Evolutionary conservation across 2,113 vertebrate genomes (phyloP).

Genomic region (Patagioenas fasciata): DNA sequence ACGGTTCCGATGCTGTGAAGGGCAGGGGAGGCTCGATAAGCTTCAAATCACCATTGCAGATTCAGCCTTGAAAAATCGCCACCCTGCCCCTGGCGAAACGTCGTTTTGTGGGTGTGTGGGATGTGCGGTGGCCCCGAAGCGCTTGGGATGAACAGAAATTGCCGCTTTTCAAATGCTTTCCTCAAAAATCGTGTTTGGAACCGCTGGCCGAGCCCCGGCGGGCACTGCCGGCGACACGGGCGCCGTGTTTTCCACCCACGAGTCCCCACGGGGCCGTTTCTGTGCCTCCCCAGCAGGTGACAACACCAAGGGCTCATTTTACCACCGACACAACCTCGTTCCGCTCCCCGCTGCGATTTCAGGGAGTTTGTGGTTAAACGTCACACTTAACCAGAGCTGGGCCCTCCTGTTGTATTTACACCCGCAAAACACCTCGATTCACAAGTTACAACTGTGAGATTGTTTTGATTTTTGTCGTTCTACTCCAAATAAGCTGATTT

Average conservation of each 20-base stretch:
- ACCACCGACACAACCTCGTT: neutral
- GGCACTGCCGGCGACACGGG: rapidly evolving
- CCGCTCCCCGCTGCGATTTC: neutral
- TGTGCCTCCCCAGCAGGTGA: neutral
- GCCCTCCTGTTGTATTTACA: rapidly evolving
- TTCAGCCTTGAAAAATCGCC: neutral
- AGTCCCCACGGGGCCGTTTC: too few relatives aligned
- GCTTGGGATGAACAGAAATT: neutral
- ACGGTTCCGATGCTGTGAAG: neutral
- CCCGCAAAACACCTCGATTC: rapidly evolving
- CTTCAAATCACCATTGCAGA: neutral
- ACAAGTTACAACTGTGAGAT: rapidly evolving
- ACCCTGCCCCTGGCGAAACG: neutral
- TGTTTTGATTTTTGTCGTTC: neutral
- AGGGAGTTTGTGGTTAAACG: rapidly evolving
- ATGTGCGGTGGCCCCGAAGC: rapidly evolving
- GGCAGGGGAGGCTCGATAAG: neutral
- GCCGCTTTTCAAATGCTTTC: neutral
- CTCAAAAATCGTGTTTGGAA: rapidly evolving
- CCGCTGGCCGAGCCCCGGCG: rapidly evolving
- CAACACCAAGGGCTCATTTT: neutral
- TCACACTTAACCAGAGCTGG: too few relatives aligned
- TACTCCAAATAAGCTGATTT: neutral
- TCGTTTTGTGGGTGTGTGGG: rapidly evolving
- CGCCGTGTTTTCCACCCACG: rapidly evolving